These are phyloP conservation scores for Pavo muticus DNA, from an alignment of 2,113 vertebrate species.

Conservation along the genomic window DNA sequence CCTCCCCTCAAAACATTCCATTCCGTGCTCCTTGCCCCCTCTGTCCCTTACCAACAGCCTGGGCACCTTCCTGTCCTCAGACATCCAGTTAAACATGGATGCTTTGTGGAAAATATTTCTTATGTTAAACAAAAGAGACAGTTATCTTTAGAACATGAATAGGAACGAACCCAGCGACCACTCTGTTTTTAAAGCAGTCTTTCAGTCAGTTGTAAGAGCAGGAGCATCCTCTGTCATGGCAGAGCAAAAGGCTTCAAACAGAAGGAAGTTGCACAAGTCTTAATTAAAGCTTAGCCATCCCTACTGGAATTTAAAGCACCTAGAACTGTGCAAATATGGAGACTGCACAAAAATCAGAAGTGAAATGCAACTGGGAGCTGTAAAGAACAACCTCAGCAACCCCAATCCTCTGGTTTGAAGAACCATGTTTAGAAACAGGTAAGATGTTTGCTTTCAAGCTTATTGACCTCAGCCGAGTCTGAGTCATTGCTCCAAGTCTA, in stretches of 20 bases:
- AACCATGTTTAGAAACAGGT: neutral
- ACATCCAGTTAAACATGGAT: conserved; percentile 58
- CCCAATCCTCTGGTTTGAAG: neutral
- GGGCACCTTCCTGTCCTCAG: conserved; percentile 43
- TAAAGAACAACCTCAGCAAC: neutral
- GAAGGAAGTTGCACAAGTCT: neutral
- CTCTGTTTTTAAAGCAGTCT: neutral
- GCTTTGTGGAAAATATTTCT: conserved; percentile 30
- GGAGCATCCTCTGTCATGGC: neutral
- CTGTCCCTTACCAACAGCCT: conserved; percentile 1
- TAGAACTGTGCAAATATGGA: neutral
- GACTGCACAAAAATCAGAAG: neutral
- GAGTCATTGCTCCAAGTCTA: neutral
- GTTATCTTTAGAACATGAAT: neutral
- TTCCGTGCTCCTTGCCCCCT: neutral
- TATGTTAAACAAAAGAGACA: conserved; percentile 43
- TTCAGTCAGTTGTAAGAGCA: neutral
- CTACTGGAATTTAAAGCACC: neutral
- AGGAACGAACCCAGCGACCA: neutral
- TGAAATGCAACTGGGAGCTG: neutral
- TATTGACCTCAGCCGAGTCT: neutral
- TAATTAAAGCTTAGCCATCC: neutral
- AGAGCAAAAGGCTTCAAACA: neutral
- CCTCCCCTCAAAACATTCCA: neutral
- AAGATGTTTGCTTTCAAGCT: neutral